phyloP scores from a whole-genome alignment of 2,797 vertebrate genomes.

The Falco novaeseelandiae region DNA sequence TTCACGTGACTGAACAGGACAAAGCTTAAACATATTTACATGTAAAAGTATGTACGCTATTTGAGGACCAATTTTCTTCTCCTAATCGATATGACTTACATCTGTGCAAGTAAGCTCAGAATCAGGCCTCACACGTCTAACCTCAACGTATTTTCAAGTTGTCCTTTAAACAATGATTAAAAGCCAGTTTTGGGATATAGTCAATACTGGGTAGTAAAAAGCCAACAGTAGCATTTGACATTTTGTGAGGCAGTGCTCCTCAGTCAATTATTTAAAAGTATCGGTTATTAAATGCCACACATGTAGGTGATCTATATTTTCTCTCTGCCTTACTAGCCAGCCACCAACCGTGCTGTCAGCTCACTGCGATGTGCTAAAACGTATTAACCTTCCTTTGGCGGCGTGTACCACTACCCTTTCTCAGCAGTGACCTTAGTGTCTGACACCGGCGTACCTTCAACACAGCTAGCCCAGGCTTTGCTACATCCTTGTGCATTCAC shows the following conservation, averaged over 20 bases:
- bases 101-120: not conserved
- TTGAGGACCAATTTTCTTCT: not conserved
- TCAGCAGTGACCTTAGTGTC: not conserved
- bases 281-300: slow-evolving; percentile 84
- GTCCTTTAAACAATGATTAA: slow-evolving; percentile 49
- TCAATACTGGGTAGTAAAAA: slow-evolving; percentile 43
- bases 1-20: not conserved
- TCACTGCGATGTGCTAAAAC: slow-evolving; percentile 72
- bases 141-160: not conserved
- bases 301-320: slow-evolving; percentile 67
- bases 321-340: slow-evolving; percentile 30
- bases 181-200: slow-evolving; percentile 36
- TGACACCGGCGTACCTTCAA: not conserved
- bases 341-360: slow-evolving; percentile 76
- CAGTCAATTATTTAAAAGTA: slow-evolving; percentile 80
- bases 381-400: slow-evolving; percentile 5
- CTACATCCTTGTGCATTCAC: not conserved
- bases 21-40: not conserved
- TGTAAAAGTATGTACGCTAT: not conserved
- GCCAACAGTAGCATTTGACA: slow-evolving; percentile 78
- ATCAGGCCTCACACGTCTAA: not conserved
- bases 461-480: not conserved
- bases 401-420: not conserved
- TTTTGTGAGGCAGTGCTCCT: slow-evolving; percentile 79
- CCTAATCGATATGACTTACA: not conserved